A percentile compares a stretch with the other conserved stretches of the same genome.
Conservation (phyloP, 2,113 vertebrate genomes). For the Pituophis catenifer region DNA sequence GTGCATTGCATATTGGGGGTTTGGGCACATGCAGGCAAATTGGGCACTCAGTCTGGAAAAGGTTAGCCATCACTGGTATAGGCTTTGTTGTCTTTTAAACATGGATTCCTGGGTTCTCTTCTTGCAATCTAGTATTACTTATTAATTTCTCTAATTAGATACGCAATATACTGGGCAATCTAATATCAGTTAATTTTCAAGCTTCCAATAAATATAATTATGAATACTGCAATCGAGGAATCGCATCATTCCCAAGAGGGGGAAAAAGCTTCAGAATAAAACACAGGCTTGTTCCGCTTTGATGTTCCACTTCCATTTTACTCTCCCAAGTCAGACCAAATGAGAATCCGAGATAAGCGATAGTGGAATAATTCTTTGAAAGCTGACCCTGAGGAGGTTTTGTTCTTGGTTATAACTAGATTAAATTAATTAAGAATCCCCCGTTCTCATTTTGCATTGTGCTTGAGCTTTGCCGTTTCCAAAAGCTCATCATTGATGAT, state of each 20-base stretch:
- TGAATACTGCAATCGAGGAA: neutral
- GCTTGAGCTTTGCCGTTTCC: neutral
- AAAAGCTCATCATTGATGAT: neutral
- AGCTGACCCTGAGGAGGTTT: neutral
- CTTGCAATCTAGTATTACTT: conserved; percentile 26
- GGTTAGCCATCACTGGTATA: neutral
- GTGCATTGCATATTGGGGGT: no score
- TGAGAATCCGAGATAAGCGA: neutral
- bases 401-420: neutral
- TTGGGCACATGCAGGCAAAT: no score
- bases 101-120: conserved; percentile 1
- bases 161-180: neutral
- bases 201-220: neutral
- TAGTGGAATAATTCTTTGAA: neutral
- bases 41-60: no score
- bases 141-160: neutral
- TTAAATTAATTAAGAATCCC: neutral
- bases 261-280: neutral
- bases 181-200: neutral
- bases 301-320: neutral
- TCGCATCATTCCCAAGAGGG: neutral
- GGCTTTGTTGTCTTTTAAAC: neutral
- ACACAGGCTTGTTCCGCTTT: neutral
- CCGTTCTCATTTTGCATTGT: neutral
- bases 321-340: neutral